Percentiles rank a stretch among this genome's conserved stretches.
Conservation (phyloP, 2,888 invertebrate genomes). For the Xylophagus ater region DNA sequence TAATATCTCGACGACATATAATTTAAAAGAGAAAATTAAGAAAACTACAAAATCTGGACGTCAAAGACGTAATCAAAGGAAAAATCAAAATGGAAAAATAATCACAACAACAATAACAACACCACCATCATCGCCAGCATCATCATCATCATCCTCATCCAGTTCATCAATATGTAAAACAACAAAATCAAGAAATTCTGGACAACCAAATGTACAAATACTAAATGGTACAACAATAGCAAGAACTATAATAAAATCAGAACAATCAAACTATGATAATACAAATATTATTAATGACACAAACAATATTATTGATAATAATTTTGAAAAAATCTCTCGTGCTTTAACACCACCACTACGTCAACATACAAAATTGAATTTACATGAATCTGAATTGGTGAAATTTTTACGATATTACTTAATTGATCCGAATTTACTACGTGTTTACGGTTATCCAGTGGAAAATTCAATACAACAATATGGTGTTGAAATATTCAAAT, state of each 20-base stretch:
- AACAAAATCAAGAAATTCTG: not conserved
- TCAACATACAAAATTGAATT: constrained; percentile 37
- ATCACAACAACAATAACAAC: constrained; percentile 14
- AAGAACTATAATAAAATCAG: not conserved
- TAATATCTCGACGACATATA: constrained; percentile 21
- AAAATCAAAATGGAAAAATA: constrained; percentile 8
- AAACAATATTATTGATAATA: not conserved
- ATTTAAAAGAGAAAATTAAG: constrained; percentile 11
- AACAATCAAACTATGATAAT: not conserved
- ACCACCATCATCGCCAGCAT: constrained; percentile 7
- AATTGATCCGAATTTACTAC: constrained; percentile 49
- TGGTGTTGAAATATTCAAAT: constrained; percentile 52
- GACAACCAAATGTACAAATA: not conserved
- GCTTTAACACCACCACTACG: constrained; percentile 32
- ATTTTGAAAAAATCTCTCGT: constrained; percentile 9
- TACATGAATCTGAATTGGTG: constrained; percentile 45
- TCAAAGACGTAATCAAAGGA: constrained; percentile 10
- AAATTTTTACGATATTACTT: constrained; percentile 50
- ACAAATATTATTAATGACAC: not conserved
- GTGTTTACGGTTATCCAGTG: constrained; percentile 60
- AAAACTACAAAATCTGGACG: constrained; percentile 5
- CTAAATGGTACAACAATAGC: not conserved
- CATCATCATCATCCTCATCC: not conserved
- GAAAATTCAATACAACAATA: constrained; percentile 50
- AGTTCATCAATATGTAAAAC: not conserved